Evolutionary conservation across 2,797 vertebrate species (phyloP).

Genomic region (Sebastes minor): DNA sequence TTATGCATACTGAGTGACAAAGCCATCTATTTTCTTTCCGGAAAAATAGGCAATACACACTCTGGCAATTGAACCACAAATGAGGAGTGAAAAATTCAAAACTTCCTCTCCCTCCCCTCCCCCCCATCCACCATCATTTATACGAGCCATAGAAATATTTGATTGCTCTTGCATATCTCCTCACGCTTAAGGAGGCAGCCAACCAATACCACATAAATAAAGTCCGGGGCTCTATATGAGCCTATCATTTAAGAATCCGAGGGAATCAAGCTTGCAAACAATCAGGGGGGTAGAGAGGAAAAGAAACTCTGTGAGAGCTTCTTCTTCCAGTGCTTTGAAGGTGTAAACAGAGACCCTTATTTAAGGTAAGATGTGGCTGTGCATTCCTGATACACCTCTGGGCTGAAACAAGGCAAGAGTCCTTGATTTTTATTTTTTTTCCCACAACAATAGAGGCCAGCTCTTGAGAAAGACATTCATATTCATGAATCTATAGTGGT

Average conservation of each 20-base stretch:
- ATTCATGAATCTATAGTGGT: slow-evolving; percentile 64
- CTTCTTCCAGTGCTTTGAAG: slow-evolving; percentile 67
- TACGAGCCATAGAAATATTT: slow-evolving; percentile 78
- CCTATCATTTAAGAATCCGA: slow-evolving; percentile 76
- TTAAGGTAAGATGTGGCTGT: slow-evolving; percentile 68
- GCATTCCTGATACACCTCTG: slow-evolving; percentile 68
- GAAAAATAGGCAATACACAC: slow-evolving; percentile 76
- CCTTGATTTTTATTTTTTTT: slow-evolving; percentile 59
- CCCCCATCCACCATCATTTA: slow-evolving; percentile 71
- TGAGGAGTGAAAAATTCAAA: slow-evolving; percentile 78
- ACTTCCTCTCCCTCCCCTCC: slow-evolving; percentile 57
- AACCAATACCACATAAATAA: slow-evolving; percentile 65
- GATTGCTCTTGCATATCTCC: slow-evolving; percentile 81
- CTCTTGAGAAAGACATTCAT: slow-evolving; percentile 62
- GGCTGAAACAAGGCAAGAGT: slow-evolving; percentile 59
- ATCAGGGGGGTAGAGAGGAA: slow-evolving; percentile 55
- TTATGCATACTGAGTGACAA: slow-evolving; percentile 83
- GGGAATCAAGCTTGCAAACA: slow-evolving; percentile 70
- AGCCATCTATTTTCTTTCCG: slow-evolving; percentile 81
- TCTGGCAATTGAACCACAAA: slow-evolving; percentile 82
- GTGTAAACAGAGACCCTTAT: slow-evolving; percentile 73
- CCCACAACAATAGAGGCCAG: slow-evolving; percentile 59
- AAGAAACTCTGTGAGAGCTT: slow-evolving; percentile 53
- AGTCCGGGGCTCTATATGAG: slow-evolving; percentile 69
- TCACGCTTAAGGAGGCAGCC: slow-evolving; percentile 74